phyloP scores from a whole-genome alignment of 2,797 vertebrate genomes.

The Poecilia picta region DNA sequence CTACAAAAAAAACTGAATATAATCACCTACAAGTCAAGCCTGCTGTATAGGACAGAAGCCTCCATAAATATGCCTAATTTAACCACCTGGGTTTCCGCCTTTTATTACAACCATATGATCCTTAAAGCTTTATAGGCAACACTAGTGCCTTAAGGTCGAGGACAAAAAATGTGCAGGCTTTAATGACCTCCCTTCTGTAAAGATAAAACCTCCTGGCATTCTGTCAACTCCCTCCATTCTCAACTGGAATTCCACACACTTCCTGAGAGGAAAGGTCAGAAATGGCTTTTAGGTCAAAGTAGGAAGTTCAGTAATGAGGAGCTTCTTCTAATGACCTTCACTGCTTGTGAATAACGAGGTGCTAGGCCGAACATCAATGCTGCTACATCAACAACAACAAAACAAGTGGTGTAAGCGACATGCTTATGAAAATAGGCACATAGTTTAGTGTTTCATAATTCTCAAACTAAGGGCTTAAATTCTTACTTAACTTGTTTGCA shows the following conservation, averaged over 20 bases:
- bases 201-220: conserved; percentile 56
- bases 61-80: conserved; percentile 63
- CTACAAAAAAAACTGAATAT: background rate
- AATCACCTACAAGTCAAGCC: background rate
- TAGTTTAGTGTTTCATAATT: conserved; percentile 27
- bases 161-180: conserved; percentile 55
- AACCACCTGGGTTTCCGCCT: conserved; percentile 53
- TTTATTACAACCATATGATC: conserved; percentile 76
- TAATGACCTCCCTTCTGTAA: conserved; percentile 57
- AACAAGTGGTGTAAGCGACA: background rate
- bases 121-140: conserved; percentile 63
- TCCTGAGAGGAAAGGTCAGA: conserved; percentile 60
- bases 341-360: conserved; percentile 19
- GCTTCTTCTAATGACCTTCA: conserved; percentile 16
- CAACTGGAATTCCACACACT: conserved; percentile 58
- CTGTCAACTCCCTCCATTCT: conserved; percentile 58
- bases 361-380: background rate
- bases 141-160: conserved; percentile 39
- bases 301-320: conserved; percentile 21
- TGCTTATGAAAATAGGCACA: conserved; percentile 3
- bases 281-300: conserved; percentile 45
- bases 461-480: conserved; percentile 38
- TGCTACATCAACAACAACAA: conserved; percentile 1
- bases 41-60: conserved; percentile 14
- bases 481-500: conserved; percentile 29